Conservation (phyloP, 2,797 vertebrate species). For the Mastacembelus armatus region DNA sequence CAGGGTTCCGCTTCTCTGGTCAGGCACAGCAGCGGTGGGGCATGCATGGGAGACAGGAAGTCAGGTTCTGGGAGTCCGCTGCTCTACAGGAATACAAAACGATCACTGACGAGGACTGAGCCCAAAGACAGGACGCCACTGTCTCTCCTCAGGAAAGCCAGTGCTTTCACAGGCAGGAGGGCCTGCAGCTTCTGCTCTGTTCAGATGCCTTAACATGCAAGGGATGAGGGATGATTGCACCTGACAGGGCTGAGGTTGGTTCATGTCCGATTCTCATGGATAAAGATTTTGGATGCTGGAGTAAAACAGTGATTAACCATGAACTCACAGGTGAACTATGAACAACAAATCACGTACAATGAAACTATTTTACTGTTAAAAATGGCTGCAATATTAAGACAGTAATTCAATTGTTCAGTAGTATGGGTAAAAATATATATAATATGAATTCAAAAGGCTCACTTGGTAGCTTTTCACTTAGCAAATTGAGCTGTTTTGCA, state of each 20-base stretch:
- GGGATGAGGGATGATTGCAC: conserved; percentile 65
- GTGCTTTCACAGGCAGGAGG: conserved; percentile 61
- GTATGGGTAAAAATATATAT: not conserved
- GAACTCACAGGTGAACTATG: not conserved
- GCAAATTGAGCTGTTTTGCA: too few species aligned
- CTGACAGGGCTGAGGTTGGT: conserved; percentile 55
- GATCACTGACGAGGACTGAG: conserved; percentile 65
- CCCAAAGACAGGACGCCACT: conserved; percentile 76
- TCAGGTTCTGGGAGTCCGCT: conserved; percentile 65
- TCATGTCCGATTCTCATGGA: conserved; percentile 44
- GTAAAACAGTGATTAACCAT: not conserved
- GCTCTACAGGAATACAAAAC: conserved; percentile 77
- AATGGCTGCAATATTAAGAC: not conserved
- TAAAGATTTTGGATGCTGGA: not conserved
- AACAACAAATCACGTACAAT: not conserved
- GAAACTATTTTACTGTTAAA: not conserved
- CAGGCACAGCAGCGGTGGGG: conserved; percentile 45
- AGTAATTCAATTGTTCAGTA: not conserved
- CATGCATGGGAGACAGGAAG: conserved; percentile 73
- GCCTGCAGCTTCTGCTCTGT: conserved; percentile 58
- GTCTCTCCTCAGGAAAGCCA: conserved; percentile 67
- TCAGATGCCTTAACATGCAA: conserved; percentile 72
- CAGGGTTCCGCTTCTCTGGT: conserved; percentile 67
- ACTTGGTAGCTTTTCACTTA: too few species aligned
- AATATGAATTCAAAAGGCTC: too few species aligned